A percentile compares a stretch with the other conserved stretches of the same genome.
phyloP scores from a whole-genome alignment of 2,888 invertebrate genomes.

The Lepas anatifera region DNA sequence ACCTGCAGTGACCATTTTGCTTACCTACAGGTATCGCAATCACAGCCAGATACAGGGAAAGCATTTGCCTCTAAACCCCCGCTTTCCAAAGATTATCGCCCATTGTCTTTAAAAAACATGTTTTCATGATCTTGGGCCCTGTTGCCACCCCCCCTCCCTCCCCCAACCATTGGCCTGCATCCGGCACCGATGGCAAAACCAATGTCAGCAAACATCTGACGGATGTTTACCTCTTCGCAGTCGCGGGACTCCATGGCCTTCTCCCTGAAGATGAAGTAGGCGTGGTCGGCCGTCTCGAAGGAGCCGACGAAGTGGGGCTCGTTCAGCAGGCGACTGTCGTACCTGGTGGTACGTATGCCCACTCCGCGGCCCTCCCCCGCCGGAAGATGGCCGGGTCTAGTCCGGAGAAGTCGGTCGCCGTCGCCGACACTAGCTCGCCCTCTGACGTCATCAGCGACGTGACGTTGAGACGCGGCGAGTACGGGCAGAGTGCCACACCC shows the following conservation, averaged over 20 bases:
- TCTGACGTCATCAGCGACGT: conserved; percentile 56
- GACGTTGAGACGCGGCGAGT: conserved; percentile 70
- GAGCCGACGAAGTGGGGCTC: conserved; percentile 87
- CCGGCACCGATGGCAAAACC: no score
- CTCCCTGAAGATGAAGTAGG: conserved; percentile 84
- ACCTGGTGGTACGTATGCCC: conserved; percentile 60
- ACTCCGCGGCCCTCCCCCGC: conserved; percentile 27
- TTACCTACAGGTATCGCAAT: no score
- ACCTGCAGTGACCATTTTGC: no score
- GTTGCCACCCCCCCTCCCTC: no score
- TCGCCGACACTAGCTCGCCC: conserved; percentile 60
- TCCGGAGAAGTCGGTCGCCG: conserved; percentile 70
- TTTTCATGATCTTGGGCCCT: no score
- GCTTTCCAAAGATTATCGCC: no score
- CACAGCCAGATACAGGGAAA: no score
- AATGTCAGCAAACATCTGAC: no score
- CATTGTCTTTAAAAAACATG: not conserved
- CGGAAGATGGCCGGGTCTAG: conserved; percentile 45
- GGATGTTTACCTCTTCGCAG: conserved; percentile 69
- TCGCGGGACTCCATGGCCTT: conserved; percentile 83
- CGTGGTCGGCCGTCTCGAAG: conserved; percentile 74
- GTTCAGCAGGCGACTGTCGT: conserved; percentile 75
- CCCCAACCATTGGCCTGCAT: not conserved
- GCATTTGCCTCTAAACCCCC: no score
- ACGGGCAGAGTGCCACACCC: conserved; percentile 75